Base-by-base conservation (phyloP, 2,888 invertebrate genomes). In the Anagyrus pseudococci region DNA sequence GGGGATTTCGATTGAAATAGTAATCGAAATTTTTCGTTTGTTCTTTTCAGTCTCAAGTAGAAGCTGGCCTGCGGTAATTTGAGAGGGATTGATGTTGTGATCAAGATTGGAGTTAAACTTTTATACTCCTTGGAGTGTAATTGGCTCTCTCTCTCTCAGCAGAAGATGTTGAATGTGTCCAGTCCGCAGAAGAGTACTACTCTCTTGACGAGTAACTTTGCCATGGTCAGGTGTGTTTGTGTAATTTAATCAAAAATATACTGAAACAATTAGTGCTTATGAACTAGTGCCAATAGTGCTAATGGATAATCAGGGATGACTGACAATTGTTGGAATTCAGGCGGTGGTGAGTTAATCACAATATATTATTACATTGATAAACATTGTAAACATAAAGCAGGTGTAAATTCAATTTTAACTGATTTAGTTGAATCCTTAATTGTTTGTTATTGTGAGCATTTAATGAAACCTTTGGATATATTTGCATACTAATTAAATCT, bases 291-390 rank as follows among this genome's bases (percentile, higher is more conserved):
- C 75, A 74, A 76, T 71, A 58, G 59, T 74, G 72, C 78, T 75
- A 75, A 80, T 78, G 79, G 79, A 81, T 75, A 75, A 75, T 75
- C 77, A 88, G 89, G 88, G 86, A 90, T 90, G 90, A 89, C 89
- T 87, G 90, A 90, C 85, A 89, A 89, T 85, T 87, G 89, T 83
- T 88, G 89, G 86, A 88, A 87, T 84, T 88, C 89, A 85, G 89
- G 90, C 88, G 86, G 88, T 87, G 89, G 85, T 85, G 79, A 85
- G 86, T 84, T 66, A 1, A 54, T 4, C 26, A 25, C n/a, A n/a
- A n/a, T n/a, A n/a, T n/a, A n/a, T n/a, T n/a, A n/a, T n/a, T n/a
- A n/a, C n/a, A n/a, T n/a, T n/a, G n/a, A n/a, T n/a, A n/a, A n/a
- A n/a, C n/a, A n/a, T n/a, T n/a, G n/a, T n/a, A n/a, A n/a, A n/a